Conservation (phyloP, 2,797 vertebrate species). For the Lacerta viridis region DNA sequence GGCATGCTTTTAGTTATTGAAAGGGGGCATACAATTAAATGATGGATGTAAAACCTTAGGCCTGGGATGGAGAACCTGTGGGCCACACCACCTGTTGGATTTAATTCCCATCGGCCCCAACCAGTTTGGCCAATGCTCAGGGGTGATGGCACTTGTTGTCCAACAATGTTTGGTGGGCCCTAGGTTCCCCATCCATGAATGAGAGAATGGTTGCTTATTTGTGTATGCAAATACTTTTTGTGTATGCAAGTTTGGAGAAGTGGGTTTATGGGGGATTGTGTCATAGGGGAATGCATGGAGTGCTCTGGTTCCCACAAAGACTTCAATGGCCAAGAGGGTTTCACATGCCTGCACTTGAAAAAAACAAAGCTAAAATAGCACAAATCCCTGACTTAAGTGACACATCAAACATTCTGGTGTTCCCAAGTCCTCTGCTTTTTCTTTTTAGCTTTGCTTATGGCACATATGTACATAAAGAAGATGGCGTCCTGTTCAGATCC, state of each 20-base stretch:
- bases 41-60: too few relatives aligned
- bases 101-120: too few relatives aligned
- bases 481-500: slow-evolving; percentile 66
- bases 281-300: neutral
- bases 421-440: slow-evolving; percentile 45
- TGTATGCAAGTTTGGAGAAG: neutral
- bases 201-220: too few relatives aligned
- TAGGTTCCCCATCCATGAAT: too few relatives aligned
- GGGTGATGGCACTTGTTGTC: too few relatives aligned
- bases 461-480: slow-evolving; percentile 61
- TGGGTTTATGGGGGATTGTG: neutral
- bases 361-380: neutral
- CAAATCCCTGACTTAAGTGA: neutral
- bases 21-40: too few relatives aligned
- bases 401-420: neutral
- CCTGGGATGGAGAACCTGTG: too few relatives aligned
- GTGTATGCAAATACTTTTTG: too few relatives aligned
- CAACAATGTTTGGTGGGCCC: too few relatives aligned
- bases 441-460: slow-evolving; percentile 49
- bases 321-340: neutral
- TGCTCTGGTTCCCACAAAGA: neutral
- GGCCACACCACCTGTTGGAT: too few relatives aligned
- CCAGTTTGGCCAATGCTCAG: too few relatives aligned
- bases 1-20: too few relatives aligned
- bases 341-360: neutral